Conservation (phyloP, 2,888 invertebrate genomes). For the Ischnura elegans region DNA sequence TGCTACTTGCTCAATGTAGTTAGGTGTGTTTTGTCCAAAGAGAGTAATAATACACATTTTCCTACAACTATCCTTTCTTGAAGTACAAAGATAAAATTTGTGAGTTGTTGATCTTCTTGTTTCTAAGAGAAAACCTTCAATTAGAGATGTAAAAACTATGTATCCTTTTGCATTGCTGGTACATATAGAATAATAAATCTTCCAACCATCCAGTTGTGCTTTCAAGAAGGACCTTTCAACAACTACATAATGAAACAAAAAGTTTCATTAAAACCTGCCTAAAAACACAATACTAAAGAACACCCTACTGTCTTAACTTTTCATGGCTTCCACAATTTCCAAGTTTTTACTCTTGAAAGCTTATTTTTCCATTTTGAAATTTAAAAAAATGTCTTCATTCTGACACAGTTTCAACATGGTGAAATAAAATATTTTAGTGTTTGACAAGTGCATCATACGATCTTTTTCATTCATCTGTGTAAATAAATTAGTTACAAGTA, state of each 20-base stretch:
- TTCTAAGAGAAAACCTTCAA: constrained; percentile 12
- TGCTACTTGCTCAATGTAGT: constrained; percentile 76
- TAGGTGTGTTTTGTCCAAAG: constrained; percentile 68
- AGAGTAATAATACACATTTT: constrained; percentile 56
- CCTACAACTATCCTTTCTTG: constrained; percentile 57
- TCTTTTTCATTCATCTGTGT: constrained; percentile 48
- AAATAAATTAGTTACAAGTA: constrained; percentile 37
- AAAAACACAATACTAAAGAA: constrained; percentile 17
- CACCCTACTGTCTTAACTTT: constrained; percentile 5
- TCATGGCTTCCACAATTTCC: constrained; percentile 31
- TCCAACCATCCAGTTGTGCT: neutral
- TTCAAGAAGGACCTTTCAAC: neutral
- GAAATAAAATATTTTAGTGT: constrained; percentile 48
- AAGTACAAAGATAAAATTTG: constrained; percentile 59
- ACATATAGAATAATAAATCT: neutral
- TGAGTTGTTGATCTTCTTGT: neutral
- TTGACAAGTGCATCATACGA: constrained; percentile 34
- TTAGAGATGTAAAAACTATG: constrained; percentile 7
- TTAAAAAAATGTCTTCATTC: constrained; percentile 43
- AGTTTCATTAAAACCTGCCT: neutral
- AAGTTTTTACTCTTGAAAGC: constrained; percentile 18
- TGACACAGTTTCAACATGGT: constrained; percentile 53
- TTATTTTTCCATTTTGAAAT: constrained; percentile 51
- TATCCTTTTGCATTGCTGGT: constrained; percentile 41
- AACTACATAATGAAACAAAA: constrained; percentile 22